Percentiles rank a stretch among this genome's conserved stretches.
Evolutionary conservation across 1,140 invertebrate genomes (phyloP).

Genomic region (Achroia grisella): DNA sequence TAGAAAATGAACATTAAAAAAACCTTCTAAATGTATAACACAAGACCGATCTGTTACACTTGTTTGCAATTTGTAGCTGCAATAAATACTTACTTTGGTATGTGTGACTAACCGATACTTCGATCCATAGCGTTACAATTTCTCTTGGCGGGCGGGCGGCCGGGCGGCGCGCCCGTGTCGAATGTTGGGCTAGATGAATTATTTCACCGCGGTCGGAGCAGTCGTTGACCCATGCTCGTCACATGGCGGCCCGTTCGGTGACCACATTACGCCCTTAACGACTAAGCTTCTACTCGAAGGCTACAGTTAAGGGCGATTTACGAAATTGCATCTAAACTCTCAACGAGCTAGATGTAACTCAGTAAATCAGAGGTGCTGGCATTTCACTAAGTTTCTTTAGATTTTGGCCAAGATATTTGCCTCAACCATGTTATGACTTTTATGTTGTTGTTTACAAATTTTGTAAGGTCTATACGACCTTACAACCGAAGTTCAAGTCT

Average conservation of each 20-base stretch:
- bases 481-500: too few species aligned
- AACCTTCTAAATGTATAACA: neutral
- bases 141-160: neutral
- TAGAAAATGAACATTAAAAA: too few species aligned
- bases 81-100: neutral
- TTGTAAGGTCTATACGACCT: too few species aligned
- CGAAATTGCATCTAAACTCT: too few species aligned
- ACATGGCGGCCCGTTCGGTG: slow-evolving; percentile 14
- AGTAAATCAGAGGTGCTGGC: too few species aligned
- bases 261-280: slow-evolving; percentile 21
- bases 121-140: slow-evolving; percentile 6
- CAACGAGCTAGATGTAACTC: too few species aligned
- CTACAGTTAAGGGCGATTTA: too few species aligned
- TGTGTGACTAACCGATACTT: slow-evolving; percentile 6
- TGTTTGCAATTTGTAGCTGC: slow-evolving; percentile 1
- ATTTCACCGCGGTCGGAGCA: slow-evolving; percentile 33
- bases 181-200: slow-evolving; percentile 35
- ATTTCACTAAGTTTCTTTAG: too few species aligned
- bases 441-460: too few species aligned
- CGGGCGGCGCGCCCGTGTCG: slow-evolving; percentile 17
- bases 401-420: too few species aligned
- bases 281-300: neutral
- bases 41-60: neutral
- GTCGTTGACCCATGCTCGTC: slow-evolving; percentile 51
- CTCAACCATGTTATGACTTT: too few species aligned